Conservation (phyloP, 2,888 invertebrate species). For the Quadriops clusia region DNA sequence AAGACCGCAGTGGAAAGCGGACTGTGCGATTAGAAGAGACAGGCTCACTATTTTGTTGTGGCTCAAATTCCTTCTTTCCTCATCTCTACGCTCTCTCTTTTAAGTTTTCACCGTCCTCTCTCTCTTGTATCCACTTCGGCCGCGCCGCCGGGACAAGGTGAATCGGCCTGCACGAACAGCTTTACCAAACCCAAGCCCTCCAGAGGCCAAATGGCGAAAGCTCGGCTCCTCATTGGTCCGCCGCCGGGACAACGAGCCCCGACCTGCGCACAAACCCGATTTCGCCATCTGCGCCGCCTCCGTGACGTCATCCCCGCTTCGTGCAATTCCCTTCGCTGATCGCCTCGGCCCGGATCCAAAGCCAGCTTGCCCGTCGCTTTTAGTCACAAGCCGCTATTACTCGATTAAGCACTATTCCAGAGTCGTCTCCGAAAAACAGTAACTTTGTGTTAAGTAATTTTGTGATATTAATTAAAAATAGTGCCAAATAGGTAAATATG, state of each 20-base stretch:
- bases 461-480: constrained; percentile 36
- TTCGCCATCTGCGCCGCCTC: constrained; percentile 21
- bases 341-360: constrained; percentile 10
- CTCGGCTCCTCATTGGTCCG: constrained; percentile 25
- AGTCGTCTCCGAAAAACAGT: constrained; percentile 31
- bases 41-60: constrained; percentile 41
- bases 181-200: constrained; percentile 28
- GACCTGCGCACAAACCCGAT: constrained; percentile 11
- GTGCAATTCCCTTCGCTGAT: constrained; percentile 15
- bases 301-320: constrained; percentile 25
- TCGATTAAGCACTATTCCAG: constrained; percentile 30
- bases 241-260: constrained; percentile 15
- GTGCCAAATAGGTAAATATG: constrained; percentile 38
- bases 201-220: constrained; percentile 24
- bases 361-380: constrained; percentile 29
- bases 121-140: constrained; percentile 37
- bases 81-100: constrained; percentile 37
- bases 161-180: constrained; percentile 24
- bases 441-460: constrained; percentile 35
- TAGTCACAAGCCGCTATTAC: constrained; percentile 33
- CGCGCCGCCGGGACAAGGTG: constrained; percentile 26
- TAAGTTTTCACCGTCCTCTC: constrained; percentile 39
- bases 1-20: constrained; percentile 36
- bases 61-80: constrained; percentile 41
- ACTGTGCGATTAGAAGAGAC: constrained; percentile 38